Conservation (phyloP, 2,888 invertebrate species). For the Germaria angustata region DNA sequence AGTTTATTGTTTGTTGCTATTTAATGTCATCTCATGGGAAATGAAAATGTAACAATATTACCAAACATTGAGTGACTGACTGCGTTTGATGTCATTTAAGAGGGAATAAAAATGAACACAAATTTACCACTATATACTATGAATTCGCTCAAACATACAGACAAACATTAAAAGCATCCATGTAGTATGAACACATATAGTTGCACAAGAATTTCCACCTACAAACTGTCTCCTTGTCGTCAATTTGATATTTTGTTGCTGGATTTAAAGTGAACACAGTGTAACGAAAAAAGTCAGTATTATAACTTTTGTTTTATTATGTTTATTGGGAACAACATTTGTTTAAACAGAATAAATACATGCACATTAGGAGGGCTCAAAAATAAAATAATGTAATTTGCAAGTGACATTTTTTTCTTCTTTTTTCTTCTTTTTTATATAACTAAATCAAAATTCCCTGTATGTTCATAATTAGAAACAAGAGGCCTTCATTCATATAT, state of each 20-base stretch:
- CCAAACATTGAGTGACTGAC: conserved; percentile 63
- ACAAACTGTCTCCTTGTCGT: background rate
- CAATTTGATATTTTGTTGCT: conserved; percentile 46
- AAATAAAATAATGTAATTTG: no score
- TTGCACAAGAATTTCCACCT: background rate
- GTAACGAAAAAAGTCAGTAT: conserved; percentile 17
- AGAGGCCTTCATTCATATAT: no score
- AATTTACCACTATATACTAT: conserved; percentile 9
- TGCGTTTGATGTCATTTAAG: conserved; percentile 66
- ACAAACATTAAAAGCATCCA: background rate
- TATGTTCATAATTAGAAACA: no score
- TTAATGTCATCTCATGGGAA: conserved; percentile 68
- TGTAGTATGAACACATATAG: background rate
- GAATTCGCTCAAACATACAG: conserved; percentile 40
- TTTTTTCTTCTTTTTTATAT: no score
- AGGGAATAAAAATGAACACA: conserved; percentile 12
- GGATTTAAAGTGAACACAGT: conserved; percentile 17
- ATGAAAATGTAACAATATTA: conserved; percentile 54
- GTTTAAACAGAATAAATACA: conserved; percentile 1
- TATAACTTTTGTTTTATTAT: background rate
- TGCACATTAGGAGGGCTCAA: background rate
- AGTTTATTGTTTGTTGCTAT: conserved; percentile 16
- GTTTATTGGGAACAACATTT: conserved; percentile 46
- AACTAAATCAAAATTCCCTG: no score
- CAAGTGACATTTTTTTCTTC: no score